Evolutionary conservation across 2,113 vertebrate genomes (phyloP).

Genomic region (Myrmecophaga tridactyla): DNA sequence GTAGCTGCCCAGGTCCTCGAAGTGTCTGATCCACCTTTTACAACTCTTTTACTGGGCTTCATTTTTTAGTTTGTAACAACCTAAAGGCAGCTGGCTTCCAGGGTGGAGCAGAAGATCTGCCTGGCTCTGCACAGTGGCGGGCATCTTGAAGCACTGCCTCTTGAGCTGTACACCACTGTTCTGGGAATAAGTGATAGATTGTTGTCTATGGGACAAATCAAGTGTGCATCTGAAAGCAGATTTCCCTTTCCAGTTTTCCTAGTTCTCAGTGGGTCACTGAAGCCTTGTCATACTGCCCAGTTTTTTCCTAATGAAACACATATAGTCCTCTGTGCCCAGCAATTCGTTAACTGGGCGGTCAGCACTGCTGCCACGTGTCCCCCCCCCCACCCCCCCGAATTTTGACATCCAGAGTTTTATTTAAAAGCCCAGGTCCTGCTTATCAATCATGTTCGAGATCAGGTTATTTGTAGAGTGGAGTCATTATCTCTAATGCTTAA

Average conservation of each 20-base stretch:
- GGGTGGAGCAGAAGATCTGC: too few species aligned
- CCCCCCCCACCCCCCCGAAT: slow-evolving; percentile 45
- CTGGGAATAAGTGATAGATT: neutral
- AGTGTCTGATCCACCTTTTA: neutral
- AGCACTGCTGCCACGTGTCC: neutral
- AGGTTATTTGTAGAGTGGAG: slow-evolving; percentile 82
- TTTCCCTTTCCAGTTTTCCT: neutral
- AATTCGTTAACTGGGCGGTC: slow-evolving; percentile 57
- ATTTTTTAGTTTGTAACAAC: neutral
- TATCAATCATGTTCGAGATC: slow-evolving; percentile 82
- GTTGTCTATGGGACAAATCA: neutral
- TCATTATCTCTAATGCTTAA: slow-evolving; percentile 86
- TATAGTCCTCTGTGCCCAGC: slow-evolving; percentile 19
- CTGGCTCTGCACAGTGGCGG: fast-evolving
- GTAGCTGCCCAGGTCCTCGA: neutral
- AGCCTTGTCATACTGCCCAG: neutral
- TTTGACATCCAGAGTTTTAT: slow-evolving; percentile 73
- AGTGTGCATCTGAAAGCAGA: neutral
- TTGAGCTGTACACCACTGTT: neutral
- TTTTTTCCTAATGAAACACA: slow-evolving; percentile 41
- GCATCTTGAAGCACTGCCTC: fast-evolving
- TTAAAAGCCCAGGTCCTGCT: slow-evolving; percentile 67
- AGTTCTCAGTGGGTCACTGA: neutral
- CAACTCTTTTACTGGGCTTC: neutral
- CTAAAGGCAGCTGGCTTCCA: neutral